phyloP scores from a whole-genome alignment of 2,888 invertebrate genomes.

The Idaea straminata region DNA sequence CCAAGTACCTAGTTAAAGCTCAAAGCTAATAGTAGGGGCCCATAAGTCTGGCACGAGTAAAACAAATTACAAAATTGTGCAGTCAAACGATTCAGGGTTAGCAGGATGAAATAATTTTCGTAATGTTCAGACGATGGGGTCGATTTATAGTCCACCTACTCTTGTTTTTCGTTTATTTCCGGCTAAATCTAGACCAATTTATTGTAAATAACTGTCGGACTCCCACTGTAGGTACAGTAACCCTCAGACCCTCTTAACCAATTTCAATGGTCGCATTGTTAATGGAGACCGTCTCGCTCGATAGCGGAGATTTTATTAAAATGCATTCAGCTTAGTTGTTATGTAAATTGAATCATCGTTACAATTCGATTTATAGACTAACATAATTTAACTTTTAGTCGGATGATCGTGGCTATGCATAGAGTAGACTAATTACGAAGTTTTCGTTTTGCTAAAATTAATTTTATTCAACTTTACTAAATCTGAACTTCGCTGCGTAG shows the following conservation, averaged over 20 bases:
- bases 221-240: constrained; percentile 19
- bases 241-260: constrained; percentile 39
- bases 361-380: constrained; percentile 32
- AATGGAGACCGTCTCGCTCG: constrained; percentile 29
- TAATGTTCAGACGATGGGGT: constrained; percentile 50
- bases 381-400: constrained; percentile 19
- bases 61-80: constrained; percentile 56
- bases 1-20: too few relatives aligned
- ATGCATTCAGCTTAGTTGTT: constrained; percentile 46
- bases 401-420: constrained; percentile 21
- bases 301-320: constrained; percentile 47
- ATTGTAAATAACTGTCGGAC: constrained; percentile 45
- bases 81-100: constrained; percentile 21
- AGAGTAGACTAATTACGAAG: constrained; percentile 8
- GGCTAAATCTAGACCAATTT: constrained; percentile 57
- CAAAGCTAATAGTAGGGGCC: background rate
- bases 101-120: constrained; percentile 62
- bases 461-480: background rate
- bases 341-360: constrained; percentile 45
- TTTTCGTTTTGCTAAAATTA: constrained; percentile 6
- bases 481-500: background rate
- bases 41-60: constrained; percentile 32
- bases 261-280: constrained; percentile 49
- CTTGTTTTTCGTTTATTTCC: constrained; percentile 59
- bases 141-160: constrained; percentile 56